Conservation (phyloP, 37 sponge, comb jelly and placozoan genomes). For the Chondrilla cf. caribensis region DNA sequence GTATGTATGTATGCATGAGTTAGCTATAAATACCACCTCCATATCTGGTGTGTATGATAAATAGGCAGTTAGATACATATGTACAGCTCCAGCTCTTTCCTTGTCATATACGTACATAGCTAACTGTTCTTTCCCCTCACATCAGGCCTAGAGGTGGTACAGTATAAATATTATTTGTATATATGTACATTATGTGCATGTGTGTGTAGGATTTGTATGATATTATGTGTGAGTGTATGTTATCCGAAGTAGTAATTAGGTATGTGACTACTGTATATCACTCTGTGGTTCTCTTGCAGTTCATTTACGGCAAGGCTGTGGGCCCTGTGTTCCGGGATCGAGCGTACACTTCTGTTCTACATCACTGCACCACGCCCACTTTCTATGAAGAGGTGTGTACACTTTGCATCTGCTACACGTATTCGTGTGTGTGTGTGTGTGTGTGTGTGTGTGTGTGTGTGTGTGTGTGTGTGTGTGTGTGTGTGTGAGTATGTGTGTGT, state of each 20-base stretch:
- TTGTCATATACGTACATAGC: too few relatives aligned
- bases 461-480: not conserved
- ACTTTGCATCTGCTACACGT: not conserved
- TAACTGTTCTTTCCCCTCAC: too few relatives aligned
- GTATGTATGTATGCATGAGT: constrained; percentile 6
- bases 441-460: not conserved
- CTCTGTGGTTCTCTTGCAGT: constrained; percentile 16
- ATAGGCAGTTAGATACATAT: too few relatives aligned
- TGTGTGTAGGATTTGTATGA: too few relatives aligned
- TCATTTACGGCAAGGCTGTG: constrained; percentile 69
- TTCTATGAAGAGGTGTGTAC: constrained; percentile 87
- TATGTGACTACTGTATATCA: not conserved
- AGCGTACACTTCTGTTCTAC: constrained; percentile 57
- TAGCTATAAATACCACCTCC: not conserved
- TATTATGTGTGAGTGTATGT: too few relatives aligned
- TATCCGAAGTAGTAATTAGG: too few relatives aligned
- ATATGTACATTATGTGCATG: too few relatives aligned
- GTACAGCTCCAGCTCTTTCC: too few relatives aligned
- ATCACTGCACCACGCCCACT: constrained; percentile 79
- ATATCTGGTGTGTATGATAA: not conserved
- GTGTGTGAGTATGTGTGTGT: not conserved
- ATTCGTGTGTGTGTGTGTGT: not conserved
- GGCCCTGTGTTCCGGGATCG: constrained; percentile 55
- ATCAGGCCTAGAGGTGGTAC: too few relatives aligned
- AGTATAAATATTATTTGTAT: too few relatives aligned